Evolutionary conservation across 2,888 invertebrate species (phyloP).

Genomic region (Brassicogethes aeneus): DNA sequence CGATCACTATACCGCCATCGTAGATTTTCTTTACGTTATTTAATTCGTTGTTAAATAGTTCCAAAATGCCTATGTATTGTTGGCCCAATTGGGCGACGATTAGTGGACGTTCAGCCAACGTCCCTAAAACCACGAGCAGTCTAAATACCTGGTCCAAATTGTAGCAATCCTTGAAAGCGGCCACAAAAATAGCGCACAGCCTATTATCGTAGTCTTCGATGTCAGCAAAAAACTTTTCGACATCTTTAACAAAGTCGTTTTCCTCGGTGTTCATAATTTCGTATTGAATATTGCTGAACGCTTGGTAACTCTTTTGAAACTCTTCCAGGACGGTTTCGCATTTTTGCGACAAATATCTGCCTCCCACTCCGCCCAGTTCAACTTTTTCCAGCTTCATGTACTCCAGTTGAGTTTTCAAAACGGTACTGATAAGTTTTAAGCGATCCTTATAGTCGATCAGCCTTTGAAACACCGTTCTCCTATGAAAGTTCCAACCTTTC

Average conservation of each 20-base stretch:
- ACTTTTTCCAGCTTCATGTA: conserved; percentile 79
- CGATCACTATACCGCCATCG: conserved; percentile 48
- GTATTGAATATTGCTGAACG: conserved; percentile 52
- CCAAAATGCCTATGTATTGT: conserved; percentile 56
- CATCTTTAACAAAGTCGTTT: conserved; percentile 56
- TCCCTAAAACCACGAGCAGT: conserved; percentile 47
- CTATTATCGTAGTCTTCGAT: conserved; percentile 66
- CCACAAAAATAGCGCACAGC: conserved; percentile 69
- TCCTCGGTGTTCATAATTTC: conserved; percentile 69
- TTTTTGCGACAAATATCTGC: conserved; percentile 32
- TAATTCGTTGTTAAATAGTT: conserved; percentile 56
- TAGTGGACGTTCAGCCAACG: conserved; percentile 63
- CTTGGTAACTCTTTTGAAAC: conserved; percentile 35
- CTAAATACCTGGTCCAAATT: conserved; percentile 56
- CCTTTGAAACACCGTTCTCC: conserved; percentile 60
- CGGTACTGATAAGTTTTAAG: conserved; percentile 53
- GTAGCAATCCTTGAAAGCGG: conserved; percentile 72
- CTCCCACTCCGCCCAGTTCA: conserved; percentile 38
- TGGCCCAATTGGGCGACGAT: conserved; percentile 63
- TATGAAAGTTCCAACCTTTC: conserved; percentile 68
- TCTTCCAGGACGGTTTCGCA: conserved; percentile 33
- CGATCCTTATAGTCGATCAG: conserved; percentile 55
- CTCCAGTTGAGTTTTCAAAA: conserved; percentile 71
- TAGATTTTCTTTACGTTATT: conserved; percentile 56
- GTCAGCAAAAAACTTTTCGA: conserved; percentile 50